Percentiles rank a stretch among this genome's conserved stretches.
phyloP scores from a whole-genome alignment of 1,140 invertebrate species.

The Forficula auricularia region DNA sequence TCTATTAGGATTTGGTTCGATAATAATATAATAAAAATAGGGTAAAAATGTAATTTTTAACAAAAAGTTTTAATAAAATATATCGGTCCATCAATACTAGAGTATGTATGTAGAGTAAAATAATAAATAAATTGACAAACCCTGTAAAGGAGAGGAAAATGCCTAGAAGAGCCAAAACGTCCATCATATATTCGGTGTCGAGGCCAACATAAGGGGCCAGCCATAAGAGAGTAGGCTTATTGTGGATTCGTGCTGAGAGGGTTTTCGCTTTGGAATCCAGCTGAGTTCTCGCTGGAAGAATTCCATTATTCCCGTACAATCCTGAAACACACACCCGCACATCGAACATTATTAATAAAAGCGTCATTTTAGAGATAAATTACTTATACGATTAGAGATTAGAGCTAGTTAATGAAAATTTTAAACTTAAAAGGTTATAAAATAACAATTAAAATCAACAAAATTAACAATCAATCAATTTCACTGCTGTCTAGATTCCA shows the following conservation, averaged over 20 bases:
- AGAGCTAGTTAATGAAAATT: not conserved
- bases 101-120: too few relatives aligned
- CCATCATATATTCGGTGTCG: slow-evolving; percentile 48
- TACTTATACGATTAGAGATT: slow-evolving; percentile 4
- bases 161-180: slow-evolving; percentile 49
- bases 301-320: slow-evolving; percentile 62
- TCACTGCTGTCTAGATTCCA: too few relatives aligned
- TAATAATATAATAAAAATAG: too few relatives aligned
- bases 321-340: slow-evolving; percentile 35
- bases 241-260: slow-evolving; percentile 34
- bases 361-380: slow-evolving; percentile 2
- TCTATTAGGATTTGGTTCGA: too few relatives aligned
- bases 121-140: too few relatives aligned
- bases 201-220: slow-evolving; percentile 47
- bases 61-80: too few relatives aligned
- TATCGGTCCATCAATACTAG: too few relatives aligned
- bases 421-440: not conserved
- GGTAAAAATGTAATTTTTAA: too few relatives aligned
- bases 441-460: slow-evolving; percentile 2
- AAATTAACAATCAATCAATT: too few relatives aligned
- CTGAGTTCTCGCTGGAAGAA: slow-evolving; percentile 48
- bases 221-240: slow-evolving; percentile 53
- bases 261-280: slow-evolving; percentile 31
- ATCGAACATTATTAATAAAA: not conserved
- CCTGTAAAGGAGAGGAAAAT: slow-evolving; percentile 44